phyloP scores from a whole-genome alignment of 2,797 vertebrate species.

The Neosilurus hyrtlii region DNA sequence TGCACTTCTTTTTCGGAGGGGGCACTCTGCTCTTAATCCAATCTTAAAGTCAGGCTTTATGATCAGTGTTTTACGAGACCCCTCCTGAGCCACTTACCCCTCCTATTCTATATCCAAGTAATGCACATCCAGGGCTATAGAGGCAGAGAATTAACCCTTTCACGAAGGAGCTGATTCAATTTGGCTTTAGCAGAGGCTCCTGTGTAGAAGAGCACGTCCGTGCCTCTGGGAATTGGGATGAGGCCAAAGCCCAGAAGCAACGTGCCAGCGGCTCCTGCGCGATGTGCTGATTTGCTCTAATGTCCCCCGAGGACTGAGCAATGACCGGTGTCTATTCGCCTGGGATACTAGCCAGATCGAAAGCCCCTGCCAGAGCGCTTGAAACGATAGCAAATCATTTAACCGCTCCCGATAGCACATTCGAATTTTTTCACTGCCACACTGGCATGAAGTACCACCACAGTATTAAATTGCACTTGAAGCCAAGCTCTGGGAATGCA shows the following conservation, averaged over 20 bases:
- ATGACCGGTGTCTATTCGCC: conserved; percentile 72
- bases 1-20: conserved; percentile 71
- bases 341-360: conserved; percentile 71
- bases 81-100: conserved; percentile 10
- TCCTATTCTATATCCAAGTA: conserved; percentile 8
- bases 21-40: conserved; percentile 74
- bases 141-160: conserved; percentile 37
- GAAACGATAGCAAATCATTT: conserved; percentile 78
- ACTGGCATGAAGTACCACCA: conserved; percentile 55
- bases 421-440: conserved; percentile 68
- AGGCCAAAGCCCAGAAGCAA: conserved; percentile 64
- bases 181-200: conserved; percentile 33
- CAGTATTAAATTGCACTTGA: conserved; percentile 71
- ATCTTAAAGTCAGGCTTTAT: conserved; percentile 73
- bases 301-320: conserved; percentile 71
- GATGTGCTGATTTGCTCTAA: conserved; percentile 73
- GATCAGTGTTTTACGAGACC: conserved; percentile 57
- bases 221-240: conserved; percentile 55
- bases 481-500: conserved; percentile 29
- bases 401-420: conserved; percentile 67
- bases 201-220: conserved; percentile 21
- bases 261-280: conserved; percentile 64
- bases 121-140: conserved; percentile 6
- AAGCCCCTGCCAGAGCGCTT: conserved; percentile 73
- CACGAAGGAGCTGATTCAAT: conserved; percentile 41